phyloP scores from a whole-genome alignment of 2,888 invertebrate genomes.

The Griposia aprilina region DNA sequence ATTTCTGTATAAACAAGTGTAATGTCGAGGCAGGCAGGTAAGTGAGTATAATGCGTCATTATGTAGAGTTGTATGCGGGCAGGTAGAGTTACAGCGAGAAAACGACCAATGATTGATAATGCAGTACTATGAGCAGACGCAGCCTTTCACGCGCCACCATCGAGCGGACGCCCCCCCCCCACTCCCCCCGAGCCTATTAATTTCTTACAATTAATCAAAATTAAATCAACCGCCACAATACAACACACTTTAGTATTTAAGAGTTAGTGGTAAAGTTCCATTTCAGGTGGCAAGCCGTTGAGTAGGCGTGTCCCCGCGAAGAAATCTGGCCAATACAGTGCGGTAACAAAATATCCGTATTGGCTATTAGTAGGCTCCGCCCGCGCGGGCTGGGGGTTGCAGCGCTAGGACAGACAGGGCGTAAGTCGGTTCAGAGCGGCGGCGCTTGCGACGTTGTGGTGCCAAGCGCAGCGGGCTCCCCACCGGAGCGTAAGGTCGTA shows the following conservation, averaged over 20 bases:
- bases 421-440: constrained; percentile 60
- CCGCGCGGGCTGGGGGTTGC: constrained; percentile 78
- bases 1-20: constrained; percentile 12
- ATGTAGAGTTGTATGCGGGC: constrained; percentile 47
- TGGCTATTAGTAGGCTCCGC: constrained; percentile 90
- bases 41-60: constrained; percentile 28
- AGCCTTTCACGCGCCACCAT: constrained; percentile 58
- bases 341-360: constrained; percentile 91
- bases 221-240: constrained; percentile 83
- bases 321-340: constrained; percentile 92
- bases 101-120: constrained; percentile 77
- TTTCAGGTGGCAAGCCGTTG: constrained; percentile 71
- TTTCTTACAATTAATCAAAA: constrained; percentile 90
- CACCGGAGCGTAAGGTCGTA: constrained; percentile 74
- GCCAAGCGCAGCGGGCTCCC: constrained; percentile 32
- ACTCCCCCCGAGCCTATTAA: constrained; percentile 79
- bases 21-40: constrained; percentile 11
- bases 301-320: constrained; percentile 88
- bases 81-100: constrained; percentile 55
- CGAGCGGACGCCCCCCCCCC: constrained; percentile 25
- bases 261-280: constrained; percentile 68
- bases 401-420: constrained; percentile 65
- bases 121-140: constrained; percentile 74
- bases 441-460: constrained; percentile 70
- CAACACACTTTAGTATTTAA: constrained; percentile 75